Percentiles rank a stretch among this genome's conserved stretches.
Conservation (phyloP, 2,888 invertebrate species). For the Loripinus fragilis region DNA sequence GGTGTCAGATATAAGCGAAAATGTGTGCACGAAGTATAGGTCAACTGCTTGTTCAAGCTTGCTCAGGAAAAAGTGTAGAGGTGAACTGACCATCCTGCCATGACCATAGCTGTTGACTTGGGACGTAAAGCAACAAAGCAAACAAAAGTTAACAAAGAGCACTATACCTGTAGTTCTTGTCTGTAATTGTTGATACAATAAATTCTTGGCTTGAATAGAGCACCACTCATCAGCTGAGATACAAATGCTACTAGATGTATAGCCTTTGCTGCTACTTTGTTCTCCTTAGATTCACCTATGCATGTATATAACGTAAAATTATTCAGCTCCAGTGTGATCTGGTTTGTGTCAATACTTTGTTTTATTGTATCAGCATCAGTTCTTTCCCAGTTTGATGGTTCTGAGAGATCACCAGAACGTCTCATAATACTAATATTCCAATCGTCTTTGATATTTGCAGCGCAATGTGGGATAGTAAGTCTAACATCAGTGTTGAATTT, state of each 20-base stretch:
- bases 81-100: no score
- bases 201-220: conserved; percentile 59
- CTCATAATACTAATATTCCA: conserved; percentile 59
- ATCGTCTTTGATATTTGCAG: conserved; percentile 46
- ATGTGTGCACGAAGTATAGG: no score
- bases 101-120: no score
- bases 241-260: conserved; percentile 66
- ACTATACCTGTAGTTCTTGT: conserved; percentile 56
- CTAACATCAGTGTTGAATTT: conserved; percentile 56
- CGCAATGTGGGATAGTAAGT: conserved; percentile 64
- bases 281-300: conserved; percentile 52
- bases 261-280: conserved; percentile 55
- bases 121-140: no score
- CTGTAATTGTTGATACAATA: conserved; percentile 65
- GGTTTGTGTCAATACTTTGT: conserved; percentile 23
- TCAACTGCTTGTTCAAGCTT: no score
- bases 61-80: no score
- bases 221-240: conserved; percentile 44
- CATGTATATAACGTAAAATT: conserved; percentile 66
- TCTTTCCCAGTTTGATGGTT: conserved; percentile 50
- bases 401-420: conserved; percentile 39
- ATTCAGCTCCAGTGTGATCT: conserved; percentile 45
- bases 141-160: no score
- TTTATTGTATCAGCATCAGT: conserved; percentile 46
- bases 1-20: no score